Conservation (phyloP, 2,888 invertebrate species). For the Spodoptera picta region DNA sequence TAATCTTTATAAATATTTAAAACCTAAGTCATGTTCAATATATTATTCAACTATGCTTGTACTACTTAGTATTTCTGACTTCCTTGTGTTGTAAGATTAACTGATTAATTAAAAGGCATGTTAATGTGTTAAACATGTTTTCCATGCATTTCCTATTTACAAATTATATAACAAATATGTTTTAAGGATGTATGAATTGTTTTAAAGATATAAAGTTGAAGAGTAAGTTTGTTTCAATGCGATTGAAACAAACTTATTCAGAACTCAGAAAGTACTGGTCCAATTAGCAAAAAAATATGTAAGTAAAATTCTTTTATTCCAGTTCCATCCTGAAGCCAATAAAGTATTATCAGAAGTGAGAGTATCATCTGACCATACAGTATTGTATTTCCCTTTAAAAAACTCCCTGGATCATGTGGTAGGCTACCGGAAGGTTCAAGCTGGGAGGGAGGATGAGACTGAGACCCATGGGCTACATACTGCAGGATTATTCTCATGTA, state of each 20-base stretch:
- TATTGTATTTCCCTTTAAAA: constrained; percentile 91
- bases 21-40: too few relatives aligned
- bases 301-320: constrained; percentile 59
- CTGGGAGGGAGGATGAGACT: constrained; percentile 79
- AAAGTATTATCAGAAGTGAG: constrained; percentile 88
- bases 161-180: too few relatives aligned
- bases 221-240: too few relatives aligned
- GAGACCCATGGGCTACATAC: constrained; percentile 74
- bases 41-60: too few relatives aligned
- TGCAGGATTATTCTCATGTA: constrained; percentile 79
- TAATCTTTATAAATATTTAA: neutral
- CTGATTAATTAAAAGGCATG: too few relatives aligned
- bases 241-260: too few relatives aligned
- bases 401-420: constrained; percentile 89
- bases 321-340: constrained; percentile 79
- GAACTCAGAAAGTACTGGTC: too few relatives aligned
- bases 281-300: too few relatives aligned
- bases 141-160: too few relatives aligned
- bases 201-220: too few relatives aligned
- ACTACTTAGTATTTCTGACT: constrained; percentile 11
- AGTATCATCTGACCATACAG: constrained; percentile 84
- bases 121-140: too few relatives aligned
- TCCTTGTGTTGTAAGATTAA: neutral
- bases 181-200: too few relatives aligned
- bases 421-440: constrained; percentile 90